Evolutionary conservation across 2,797 vertebrate species (phyloP), one percentile per base, ranked within the genome.

Genomic region (Rhadinocentrus ornatus): DNA sequence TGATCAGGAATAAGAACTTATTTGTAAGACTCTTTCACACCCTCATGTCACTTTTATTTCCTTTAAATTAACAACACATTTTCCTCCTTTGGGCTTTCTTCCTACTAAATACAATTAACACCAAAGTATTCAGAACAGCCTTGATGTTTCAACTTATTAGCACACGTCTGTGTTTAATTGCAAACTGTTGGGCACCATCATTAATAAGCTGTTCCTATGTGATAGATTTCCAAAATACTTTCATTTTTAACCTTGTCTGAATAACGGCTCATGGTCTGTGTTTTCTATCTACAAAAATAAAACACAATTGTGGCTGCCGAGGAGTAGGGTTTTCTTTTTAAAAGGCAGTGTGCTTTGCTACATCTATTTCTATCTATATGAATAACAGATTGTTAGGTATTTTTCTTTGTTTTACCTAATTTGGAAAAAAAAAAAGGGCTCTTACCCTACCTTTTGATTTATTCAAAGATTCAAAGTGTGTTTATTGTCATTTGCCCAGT

Each of bases 181-280:
- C 63, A 83, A 71, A 52, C 29, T 2, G 27, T 44, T 54, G 66
- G 56, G 32, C 66, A 66, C 80, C 39, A 34, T 73, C 55, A 74
- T 87, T 75, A 75, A 79, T 81, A 74, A 84, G 4, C 52, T 60
- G 46, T 61, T 56, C 72, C 62, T 4, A 48, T 52, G 68, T 76
- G 83, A 70, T 27, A 32, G 24, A 18, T 53, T 72, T 70, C 58
- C 26, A 39, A 55, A 68, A 48, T 52, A 48, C 54, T 32, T 70
- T 78, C 86, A 84, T 84, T 83, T 91, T 82, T 81, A 86, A 75
- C 62, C 32, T 16, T 58, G 64, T 75, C 39, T 69, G 58, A n/a
- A 4, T n/a, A 56, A 46, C 58, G 61, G 65, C 69, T 54, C 22
- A 1, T 37, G 53, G 16, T 3, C 18, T 64, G 10, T 22, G 26